Base-by-base conservation (phyloP, 2,888 invertebrate genomes). In the Tipula vernalis region DNA sequence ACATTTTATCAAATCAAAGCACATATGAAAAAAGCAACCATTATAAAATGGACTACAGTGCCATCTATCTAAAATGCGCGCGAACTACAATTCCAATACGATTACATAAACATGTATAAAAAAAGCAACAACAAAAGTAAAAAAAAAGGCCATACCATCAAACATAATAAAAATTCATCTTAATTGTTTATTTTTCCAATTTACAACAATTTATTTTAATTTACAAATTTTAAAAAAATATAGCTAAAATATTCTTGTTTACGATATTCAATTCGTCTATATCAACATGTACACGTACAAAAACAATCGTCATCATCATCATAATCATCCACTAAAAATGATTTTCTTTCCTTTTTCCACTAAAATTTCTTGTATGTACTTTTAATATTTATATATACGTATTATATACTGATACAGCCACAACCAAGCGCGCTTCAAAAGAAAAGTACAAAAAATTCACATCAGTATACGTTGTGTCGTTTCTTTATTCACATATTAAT, bases 401-500 rank as follows among this genome's bases (percentile, higher is more conserved):
- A 39, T 12, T 41, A 51, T 51, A 12, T 57, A 57, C 12, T 28
- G 28, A 71, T 71, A 71, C 71, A 10, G 71, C 71, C 28, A 18
- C 71, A 71, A 71, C 28, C 71, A 71, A 71, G 28, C 10, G 71
- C 71, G 71, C 71, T 71, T 71, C 15, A 28, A 10, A 71, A 71
- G 18, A 51, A 51, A 51, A 1, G 51, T 51, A n/a, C 4, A 51
- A 13, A 71, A 71, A 71, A 28, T 10, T 71, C 71, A 71, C 71
- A 71, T 71, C 71, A 71, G 71, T 71, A 71, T 71, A 71, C 71
- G 71, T 71, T 71, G 71, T 71, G 71, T 71, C 71, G 71, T 71
- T 71, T 71, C 71, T 71, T 71, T 71, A 71, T 71, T 28, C 71
- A 71, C 71, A 71, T 28, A 28, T 28, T 28, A 51, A 51, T 51